Conservation (phyloP, 35 echinoderm and acorn worm species). For the Nesometra sesokonis region DNA sequence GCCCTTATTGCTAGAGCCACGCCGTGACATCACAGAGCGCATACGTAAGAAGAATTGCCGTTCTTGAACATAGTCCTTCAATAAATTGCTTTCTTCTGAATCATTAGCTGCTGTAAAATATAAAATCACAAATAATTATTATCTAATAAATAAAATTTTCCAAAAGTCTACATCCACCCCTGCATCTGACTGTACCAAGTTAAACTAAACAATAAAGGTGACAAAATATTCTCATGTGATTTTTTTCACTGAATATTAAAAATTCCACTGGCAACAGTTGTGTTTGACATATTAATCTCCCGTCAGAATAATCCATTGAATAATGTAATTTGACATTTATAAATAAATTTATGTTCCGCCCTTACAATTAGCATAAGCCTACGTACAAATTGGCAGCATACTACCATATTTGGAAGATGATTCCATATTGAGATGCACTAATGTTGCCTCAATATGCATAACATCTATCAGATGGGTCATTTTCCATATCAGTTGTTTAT, state of each 20-base stretch:
- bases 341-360: neutral
- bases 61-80: slow-evolving; percentile 87
- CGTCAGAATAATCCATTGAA: neutral
- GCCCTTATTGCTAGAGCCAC: slow-evolving; percentile 71
- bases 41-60: slow-evolving; percentile 82
- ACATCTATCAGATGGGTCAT: no score
- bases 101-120: neutral
- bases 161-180: no score
- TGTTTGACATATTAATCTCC: neutral
- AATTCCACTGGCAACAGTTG: neutral
- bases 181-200: no score
- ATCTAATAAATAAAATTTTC: neutral
- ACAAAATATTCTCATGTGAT: no score
- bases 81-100: slow-evolving; percentile 31
- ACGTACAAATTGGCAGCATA: no score
- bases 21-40: slow-evolving; percentile 73
- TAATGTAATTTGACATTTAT: neutral
- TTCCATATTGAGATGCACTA: no score
- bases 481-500: no score
- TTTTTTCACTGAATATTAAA: neutral
- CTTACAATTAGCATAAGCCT: neutral
- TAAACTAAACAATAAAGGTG: no score
- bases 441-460: no score
- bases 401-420: no score
- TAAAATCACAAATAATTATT: neutral